Conservation (phyloP, 2,797 vertebrate species). For the Syngnathus acus region DNA sequence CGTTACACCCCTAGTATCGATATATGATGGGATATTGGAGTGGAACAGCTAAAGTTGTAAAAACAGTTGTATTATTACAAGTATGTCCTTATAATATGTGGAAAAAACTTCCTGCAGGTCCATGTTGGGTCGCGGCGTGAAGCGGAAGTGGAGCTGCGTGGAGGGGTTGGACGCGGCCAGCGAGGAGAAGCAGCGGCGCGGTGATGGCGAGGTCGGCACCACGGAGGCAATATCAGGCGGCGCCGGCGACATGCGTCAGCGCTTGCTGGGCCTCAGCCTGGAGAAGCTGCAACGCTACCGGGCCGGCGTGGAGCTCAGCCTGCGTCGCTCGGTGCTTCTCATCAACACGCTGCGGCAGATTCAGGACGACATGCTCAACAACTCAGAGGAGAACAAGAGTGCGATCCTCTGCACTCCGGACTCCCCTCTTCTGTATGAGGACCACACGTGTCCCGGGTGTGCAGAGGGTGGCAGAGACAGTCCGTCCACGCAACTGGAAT, state of each 20-base stretch:
- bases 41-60: background rate
- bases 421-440: constrained; percentile 66
- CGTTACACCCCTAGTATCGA: too few species aligned
- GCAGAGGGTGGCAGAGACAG: constrained; percentile 39
- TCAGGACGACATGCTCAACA: constrained; percentile 77
- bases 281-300: constrained; percentile 78
- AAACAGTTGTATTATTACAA: background rate
- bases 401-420: constrained; percentile 51
- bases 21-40: too few species aligned
- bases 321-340: constrained; percentile 81
- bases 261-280: constrained; percentile 80
- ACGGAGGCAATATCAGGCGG: constrained; percentile 18
- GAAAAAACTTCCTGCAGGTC: constrained; percentile 50
- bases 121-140: constrained; percentile 84
- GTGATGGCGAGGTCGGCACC: constrained; percentile 25
- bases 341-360: constrained; percentile 82
- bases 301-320: constrained; percentile 77
- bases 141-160: constrained; percentile 78
- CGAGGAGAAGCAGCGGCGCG: constrained; percentile 23
- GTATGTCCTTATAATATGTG: too few species aligned
- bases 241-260: constrained; percentile 68
- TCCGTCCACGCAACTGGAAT: constrained; percentile 7
- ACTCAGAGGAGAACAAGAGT: constrained; percentile 47
- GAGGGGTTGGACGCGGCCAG: constrained; percentile 48
- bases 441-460: constrained; percentile 65